Percentiles rank a stretch among this genome's conserved stretches.
phyloP scores from a whole-genome alignment of 2,797 vertebrate genomes.

The Varecia variegata region DNA sequence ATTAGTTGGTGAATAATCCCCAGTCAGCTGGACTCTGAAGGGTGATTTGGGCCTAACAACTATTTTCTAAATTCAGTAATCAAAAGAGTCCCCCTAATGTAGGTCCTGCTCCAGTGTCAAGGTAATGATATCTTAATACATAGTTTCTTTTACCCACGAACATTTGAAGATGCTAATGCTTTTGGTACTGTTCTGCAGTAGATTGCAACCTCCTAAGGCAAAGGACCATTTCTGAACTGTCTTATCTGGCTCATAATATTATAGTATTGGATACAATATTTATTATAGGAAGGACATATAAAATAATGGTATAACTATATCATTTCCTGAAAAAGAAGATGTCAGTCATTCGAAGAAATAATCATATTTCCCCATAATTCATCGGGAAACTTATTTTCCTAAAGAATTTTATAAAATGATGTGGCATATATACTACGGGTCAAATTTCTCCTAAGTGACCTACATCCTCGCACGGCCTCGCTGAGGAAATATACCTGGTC shows the following conservation, averaged over 20 bases:
- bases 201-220: background rate
- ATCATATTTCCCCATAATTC: background rate
- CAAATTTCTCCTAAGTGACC: background rate
- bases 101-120: background rate
- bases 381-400: background rate
- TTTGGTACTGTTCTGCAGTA: background rate
- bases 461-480: background rate
- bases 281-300: background rate
- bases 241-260: background rate
- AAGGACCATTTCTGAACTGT: background rate
- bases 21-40: background rate
- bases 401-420: background rate
- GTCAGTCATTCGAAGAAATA: background rate
- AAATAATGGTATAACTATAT: background rate
- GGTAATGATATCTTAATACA: background rate
- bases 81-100: background rate
- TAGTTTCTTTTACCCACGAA: background rate
- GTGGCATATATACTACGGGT: background rate
- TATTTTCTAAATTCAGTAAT: background rate
- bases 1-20: background rate
- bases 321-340: background rate
- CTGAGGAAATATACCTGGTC: background rate
- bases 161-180: background rate
- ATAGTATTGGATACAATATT: background rate
- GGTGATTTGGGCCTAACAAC: background rate